Conservation (phyloP, 2,797 vertebrate species). For the Phylloscopus collybita region DNA sequence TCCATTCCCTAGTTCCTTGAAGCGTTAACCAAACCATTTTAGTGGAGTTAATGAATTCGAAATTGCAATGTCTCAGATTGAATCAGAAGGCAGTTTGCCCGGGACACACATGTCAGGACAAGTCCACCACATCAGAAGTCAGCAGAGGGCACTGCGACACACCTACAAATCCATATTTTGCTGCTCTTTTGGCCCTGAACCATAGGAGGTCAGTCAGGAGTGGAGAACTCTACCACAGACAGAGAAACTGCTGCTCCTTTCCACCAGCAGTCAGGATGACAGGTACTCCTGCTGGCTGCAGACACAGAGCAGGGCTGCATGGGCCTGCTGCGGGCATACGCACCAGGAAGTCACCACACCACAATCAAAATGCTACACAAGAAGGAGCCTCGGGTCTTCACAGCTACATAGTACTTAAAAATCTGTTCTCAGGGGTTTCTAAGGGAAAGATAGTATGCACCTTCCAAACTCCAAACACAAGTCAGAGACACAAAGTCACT, state of each 20-base stretch:
- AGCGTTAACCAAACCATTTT: neutral
- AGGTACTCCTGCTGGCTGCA: neutral
- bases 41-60: neutral
- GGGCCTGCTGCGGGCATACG: rapidly evolving
- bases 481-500: neutral
- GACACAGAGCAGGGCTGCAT: neutral
- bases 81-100: neutral
- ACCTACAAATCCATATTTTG: neutral
- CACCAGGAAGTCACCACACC: neutral
- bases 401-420: neutral
- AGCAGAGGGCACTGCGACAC: slow-evolving; percentile 17
- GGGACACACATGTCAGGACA: neutral
- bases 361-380: neutral
- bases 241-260: neutral
- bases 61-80: neutral
- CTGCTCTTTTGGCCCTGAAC: neutral
- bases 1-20: neutral
- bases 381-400: neutral
- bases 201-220: neutral
- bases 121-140: neutral
- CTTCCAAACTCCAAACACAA: neutral
- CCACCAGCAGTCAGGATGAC: neutral
- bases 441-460: neutral
- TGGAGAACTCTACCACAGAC: neutral
- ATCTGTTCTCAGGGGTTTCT: neutral